A percentile compares a stretch with the other conserved stretches of the same genome.
Conservation (phyloP, 1,140 invertebrate species). For the Lanistes nyassanus region DNA sequence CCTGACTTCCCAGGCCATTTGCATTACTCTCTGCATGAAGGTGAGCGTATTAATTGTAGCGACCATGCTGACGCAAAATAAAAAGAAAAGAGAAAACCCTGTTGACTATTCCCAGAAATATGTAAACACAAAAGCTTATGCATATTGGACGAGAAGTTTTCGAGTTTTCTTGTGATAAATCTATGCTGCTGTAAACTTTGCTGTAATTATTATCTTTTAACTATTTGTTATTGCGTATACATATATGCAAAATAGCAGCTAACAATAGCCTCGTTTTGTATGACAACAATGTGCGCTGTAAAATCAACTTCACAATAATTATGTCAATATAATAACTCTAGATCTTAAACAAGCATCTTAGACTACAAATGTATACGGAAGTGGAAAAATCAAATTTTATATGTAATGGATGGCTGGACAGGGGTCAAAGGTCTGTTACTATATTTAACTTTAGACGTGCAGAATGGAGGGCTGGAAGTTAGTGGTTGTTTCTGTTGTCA, state of each 20-base stretch:
- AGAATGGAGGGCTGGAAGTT: slow-evolving; percentile 26
- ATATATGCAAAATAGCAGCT: slow-evolving; percentile 30
- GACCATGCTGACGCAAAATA: slow-evolving; percentile 5
- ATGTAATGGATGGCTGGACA: neutral
- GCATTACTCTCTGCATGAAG: slow-evolving; percentile 16
- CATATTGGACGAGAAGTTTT: too few relatives aligned
- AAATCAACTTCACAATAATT: too few relatives aligned
- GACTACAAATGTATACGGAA: too few relatives aligned
- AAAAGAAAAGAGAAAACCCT: too few relatives aligned
- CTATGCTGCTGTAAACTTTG: too few relatives aligned
- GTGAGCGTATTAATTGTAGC: slow-evolving; percentile 16
- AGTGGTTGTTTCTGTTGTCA: slow-evolving; percentile 16
- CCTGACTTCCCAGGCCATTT: slow-evolving; percentile 1
- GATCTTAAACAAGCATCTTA: too few relatives aligned
- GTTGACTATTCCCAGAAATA: too few relatives aligned
- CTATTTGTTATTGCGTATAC: neutral
- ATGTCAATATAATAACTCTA: too few relatives aligned
- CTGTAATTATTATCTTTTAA: neutral
- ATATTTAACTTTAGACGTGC: neutral
- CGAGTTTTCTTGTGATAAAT: too few relatives aligned
- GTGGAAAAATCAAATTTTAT: too few relatives aligned
- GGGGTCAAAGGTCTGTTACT: slow-evolving; percentile 16
- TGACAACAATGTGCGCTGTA: too few relatives aligned
- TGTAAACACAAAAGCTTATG: too few relatives aligned
- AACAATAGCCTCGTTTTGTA: slow-evolving; percentile 13